Conservation (phyloP, 2,113 vertebrate species). For the Barnardius zonarius region DNA sequence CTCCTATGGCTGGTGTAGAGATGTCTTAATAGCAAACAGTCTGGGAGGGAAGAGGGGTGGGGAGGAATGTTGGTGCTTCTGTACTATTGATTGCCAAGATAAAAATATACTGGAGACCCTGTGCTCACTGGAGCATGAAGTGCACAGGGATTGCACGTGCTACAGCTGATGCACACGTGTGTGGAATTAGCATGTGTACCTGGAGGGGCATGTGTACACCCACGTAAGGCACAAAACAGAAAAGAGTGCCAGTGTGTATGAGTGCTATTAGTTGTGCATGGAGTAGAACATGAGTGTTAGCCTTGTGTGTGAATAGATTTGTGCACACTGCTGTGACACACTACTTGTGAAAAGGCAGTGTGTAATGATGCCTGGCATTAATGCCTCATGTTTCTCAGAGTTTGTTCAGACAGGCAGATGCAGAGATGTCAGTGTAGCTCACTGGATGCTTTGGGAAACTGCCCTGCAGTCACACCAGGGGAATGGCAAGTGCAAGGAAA, state of each 20-base stretch:
- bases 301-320: neutral
- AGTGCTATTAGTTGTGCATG: neutral
- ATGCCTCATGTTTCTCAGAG: neutral
- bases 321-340: accelerated
- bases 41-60: neutral
- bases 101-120: neutral
- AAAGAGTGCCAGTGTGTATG: neutral
- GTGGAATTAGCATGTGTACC: neutral
- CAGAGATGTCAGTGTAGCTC: neutral
- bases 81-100: neutral
- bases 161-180: neutral
- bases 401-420: neutral
- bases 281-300: neutral
- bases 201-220: neutral
- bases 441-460: neutral
- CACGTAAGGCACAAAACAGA: neutral
- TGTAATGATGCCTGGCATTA: too few species aligned
- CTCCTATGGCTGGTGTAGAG: neutral
- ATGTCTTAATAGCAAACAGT: neutral
- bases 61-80: neutral
- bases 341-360: neutral
- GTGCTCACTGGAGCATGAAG: neutral
- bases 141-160: neutral
- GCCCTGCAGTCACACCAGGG: neutral
- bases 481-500: neutral